Evolutionary conservation across 2,113 vertebrate species (phyloP).

Genomic region (Eclectus roratus): DNA sequence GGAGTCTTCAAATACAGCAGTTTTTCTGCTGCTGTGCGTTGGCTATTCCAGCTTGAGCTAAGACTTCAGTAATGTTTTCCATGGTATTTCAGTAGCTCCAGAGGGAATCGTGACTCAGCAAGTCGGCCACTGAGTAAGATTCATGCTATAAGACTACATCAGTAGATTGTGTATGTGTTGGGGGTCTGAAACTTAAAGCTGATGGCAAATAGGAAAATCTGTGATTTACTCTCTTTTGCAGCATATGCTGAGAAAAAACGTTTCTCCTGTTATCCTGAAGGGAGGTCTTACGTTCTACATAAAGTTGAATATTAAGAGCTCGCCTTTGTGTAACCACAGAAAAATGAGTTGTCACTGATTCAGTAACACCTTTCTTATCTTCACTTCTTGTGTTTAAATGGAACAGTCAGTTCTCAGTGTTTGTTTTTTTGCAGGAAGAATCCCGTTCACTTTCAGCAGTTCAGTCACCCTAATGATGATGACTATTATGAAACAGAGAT

Average conservation of each 20-base stretch:
- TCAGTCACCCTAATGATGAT: conserved; percentile 77
- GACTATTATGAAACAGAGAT: conserved; percentile 48
- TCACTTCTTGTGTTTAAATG: neutral
- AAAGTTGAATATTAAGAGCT: neutral
- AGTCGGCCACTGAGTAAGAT: neutral
- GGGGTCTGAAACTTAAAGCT: neutral
- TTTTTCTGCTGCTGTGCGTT: neutral
- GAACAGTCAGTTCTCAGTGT: neutral
- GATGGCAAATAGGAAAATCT: neutral
- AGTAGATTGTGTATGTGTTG: neutral
- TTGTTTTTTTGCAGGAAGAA: conserved; percentile 75
- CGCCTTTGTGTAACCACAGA: neutral
- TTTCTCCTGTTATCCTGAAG: neutral
- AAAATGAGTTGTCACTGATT: neutral
- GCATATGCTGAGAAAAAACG: neutral
- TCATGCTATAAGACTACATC: neutral
- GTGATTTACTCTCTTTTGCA: neutral
- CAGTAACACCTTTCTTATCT: neutral
- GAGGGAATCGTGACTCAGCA: neutral
- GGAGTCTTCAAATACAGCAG: neutral
- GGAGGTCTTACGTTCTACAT: neutral
- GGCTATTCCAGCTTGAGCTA: neutral
- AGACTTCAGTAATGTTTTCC: neutral
- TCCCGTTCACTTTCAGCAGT: conserved; percentile 79
- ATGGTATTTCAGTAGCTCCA: neutral